Evolutionary conservation across 64 coral and sea anemone genomes (phyloP), one percentile per base, ranked within the genome.

Genomic region (Montipora foliosa): DNA sequence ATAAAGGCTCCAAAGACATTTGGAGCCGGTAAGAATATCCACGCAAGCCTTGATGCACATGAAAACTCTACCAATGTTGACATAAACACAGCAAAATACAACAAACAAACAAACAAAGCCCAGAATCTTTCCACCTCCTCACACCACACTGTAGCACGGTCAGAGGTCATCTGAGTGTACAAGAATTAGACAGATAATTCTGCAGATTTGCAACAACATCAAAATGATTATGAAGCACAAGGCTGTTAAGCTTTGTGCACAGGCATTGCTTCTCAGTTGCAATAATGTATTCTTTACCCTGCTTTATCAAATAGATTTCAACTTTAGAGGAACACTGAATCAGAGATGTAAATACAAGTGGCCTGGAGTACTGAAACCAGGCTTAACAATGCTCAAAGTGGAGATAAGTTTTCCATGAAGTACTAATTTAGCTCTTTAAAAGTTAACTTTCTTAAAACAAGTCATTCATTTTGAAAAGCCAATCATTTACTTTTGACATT

Each of bases 171-270:
- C 82, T 86, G 66, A 71, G 64, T 86, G 82, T 86, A 86, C 82
- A 86, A 72, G n/a, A 86, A 71, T 86, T 71, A 86, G 64, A 86
- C 82, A 86, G 62, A 86, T 67, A 86, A 86, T 86, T 86, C 82
- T 86, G 82, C 82, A 86, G 82, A 86, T 86, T 86, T 86, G 82
- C 66, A 86, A 86, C 64, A 86, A 86, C 82, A 86, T 86, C 64
- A 86, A 19, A 72, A 86, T 86, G 66, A 86, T 86, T 71, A 86
- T 86, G 45, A 86, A 71, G 82, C 82, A 86, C 82, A 86, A 71
- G 82, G 82, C 82, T 86, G 66, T 22, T 11, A 72, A 71, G 82
- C 82, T 86, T 72, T 86, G 62, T 86, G 82, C 82, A 86, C 82
- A 70, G 82, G 82, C 82, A 86, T 86, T 86, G 82, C 82, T 86